Evolutionary conservation across 2,888 invertebrate species (phyloP).

Genomic region (Strigamia crassipes): DNA sequence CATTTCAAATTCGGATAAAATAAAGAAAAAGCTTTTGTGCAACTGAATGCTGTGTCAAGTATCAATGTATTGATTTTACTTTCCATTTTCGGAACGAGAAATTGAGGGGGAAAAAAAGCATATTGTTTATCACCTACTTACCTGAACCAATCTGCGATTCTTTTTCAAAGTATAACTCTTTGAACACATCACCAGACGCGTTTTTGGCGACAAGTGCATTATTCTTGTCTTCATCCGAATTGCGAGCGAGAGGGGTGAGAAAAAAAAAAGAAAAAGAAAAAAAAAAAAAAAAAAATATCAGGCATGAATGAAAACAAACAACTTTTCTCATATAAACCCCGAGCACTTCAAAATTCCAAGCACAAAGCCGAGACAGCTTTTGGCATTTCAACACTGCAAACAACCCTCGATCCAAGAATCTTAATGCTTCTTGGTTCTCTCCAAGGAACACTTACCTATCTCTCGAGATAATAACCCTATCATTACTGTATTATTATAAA

Average conservation of each 20-base stretch:
- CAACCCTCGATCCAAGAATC: slow-evolving; percentile 27
- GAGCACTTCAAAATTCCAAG: slow-evolving; percentile 34
- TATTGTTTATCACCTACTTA: slow-evolving; percentile 34
- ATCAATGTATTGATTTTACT: background rate
- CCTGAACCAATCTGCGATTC: slow-evolving; percentile 36
- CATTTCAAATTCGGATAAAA: background rate
- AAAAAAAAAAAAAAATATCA: background rate
- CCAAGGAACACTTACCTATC: slow-evolving; percentile 33
- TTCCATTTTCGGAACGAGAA: background rate
- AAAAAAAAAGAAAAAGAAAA: background rate
- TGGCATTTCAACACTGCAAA: slow-evolving; percentile 42
- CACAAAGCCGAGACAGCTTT: slow-evolving; percentile 35
- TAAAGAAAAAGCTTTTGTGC: background rate
- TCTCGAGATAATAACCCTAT: slow-evolving; percentile 25
- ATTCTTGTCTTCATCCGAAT: slow-evolving; percentile 29
- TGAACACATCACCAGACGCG: slow-evolving; percentile 25
- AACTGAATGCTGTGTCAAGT: background rate
- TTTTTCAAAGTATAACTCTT: slow-evolving; percentile 25
- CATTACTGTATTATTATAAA: slow-evolving; percentile 35
- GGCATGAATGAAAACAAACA: slow-evolving; percentile 29
- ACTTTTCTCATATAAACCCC: slow-evolving; percentile 6
- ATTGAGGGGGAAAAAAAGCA: background rate
- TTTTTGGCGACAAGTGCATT: slow-evolving; percentile 32
- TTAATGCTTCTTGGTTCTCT: slow-evolving; percentile 40
- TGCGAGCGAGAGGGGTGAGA: background rate